These are phyloP conservation scores for Caenorhabditis panamensis DNA, from an alignment of 2,888 invertebrate species.

Conservation along the genomic window DNA sequence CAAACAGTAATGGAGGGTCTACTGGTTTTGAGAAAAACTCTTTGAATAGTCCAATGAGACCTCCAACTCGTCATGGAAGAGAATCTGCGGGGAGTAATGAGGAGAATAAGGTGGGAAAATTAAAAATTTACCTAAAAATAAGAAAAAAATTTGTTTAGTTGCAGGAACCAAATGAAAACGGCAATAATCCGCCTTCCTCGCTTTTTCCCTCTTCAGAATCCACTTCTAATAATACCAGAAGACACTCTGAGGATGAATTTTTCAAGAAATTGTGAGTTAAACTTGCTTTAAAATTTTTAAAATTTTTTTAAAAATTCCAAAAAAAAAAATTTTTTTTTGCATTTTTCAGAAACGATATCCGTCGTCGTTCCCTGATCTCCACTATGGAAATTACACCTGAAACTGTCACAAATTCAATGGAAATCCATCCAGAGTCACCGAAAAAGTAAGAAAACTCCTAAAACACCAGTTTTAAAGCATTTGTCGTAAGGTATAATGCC, in stretches of 20 bases:
- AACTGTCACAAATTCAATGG: slow-evolving; percentile 3
- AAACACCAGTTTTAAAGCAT: too few species aligned
- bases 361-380: slow-evolving; percentile 42
- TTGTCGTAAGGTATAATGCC: too few species aligned
- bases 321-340: too few species aligned
- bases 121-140: not conserved
- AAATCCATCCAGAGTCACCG: slow-evolving; percentile 35
- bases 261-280: slow-evolving; percentile 53
- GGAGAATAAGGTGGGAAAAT: slow-evolving; percentile 54
- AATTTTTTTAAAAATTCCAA: too few species aligned
- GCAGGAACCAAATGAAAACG: not conserved
- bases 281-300: too few species aligned
- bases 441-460: slow-evolving; percentile 13
- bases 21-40: slow-evolving; percentile 37
- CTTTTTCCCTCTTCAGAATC: not conserved
- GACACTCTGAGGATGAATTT: slow-evolving; percentile 54
- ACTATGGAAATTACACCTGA: slow-evolving; percentile 13
- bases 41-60: slow-evolving; percentile 53
- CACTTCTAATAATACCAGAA: not conserved
- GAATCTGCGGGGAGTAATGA: slow-evolving; percentile 62
- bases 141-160: not conserved
- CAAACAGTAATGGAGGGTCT: too few species aligned
- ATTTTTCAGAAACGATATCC: slow-evolving; percentile 52
- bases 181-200: not conserved
- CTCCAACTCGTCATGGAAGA: slow-evolving; percentile 66